Percentiles rank a stretch among this genome's conserved stretches.
phyloP scores from a whole-genome alignment of 30 jellyfish, hydroid and myxozoan genomes.

The Aurelia coerulea region DNA sequence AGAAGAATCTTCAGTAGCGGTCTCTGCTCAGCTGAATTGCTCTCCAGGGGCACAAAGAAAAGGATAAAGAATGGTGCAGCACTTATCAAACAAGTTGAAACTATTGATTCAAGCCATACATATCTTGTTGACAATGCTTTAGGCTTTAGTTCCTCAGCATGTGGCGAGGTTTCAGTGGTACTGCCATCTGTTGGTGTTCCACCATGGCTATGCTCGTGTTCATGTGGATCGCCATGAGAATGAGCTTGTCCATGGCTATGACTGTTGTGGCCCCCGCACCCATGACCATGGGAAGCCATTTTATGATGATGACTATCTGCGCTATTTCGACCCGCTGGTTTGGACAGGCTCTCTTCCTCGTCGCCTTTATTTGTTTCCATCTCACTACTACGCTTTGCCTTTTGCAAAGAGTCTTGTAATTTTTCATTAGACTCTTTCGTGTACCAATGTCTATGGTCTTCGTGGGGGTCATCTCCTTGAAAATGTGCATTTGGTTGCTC shows the following conservation, averaged over 20 bases:
- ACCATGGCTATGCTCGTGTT: slow-evolving; percentile 23
- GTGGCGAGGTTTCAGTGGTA: not conserved
- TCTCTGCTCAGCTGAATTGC: slow-evolving; percentile 83
- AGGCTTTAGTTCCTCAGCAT: not conserved
- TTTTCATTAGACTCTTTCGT: slow-evolving; percentile 86
- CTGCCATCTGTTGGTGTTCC: slow-evolving; percentile 6
- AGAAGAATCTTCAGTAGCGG: slow-evolving; percentile 82
- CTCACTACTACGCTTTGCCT: not conserved
- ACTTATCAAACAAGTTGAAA: slow-evolving; percentile 91
- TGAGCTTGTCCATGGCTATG: slow-evolving; percentile 61
- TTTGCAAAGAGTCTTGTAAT: slow-evolving; percentile 40
- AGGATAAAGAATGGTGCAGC: slow-evolving; percentile 96
- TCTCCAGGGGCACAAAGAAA: slow-evolving; percentile 89
- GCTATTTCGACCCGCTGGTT: slow-evolving; percentile 2
- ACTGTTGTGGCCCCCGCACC: slow-evolving; percentile 40
- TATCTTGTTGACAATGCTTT: slow-evolving; percentile 47
- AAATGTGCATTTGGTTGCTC: slow-evolving; percentile 51
- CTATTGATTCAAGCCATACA: slow-evolving; percentile 89
- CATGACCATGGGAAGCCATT: slow-evolving; percentile 36
- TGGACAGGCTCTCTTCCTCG: not conserved
- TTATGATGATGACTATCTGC: slow-evolving; percentile 35
- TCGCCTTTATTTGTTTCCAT: not conserved
- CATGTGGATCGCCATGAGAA: slow-evolving; percentile 46
- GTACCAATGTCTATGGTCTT: slow-evolving; percentile 83
- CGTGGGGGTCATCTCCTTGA: slow-evolving; percentile 74